Conservation (phyloP, 2,888 invertebrate species). For the Drosophila meridionalis region DNA sequence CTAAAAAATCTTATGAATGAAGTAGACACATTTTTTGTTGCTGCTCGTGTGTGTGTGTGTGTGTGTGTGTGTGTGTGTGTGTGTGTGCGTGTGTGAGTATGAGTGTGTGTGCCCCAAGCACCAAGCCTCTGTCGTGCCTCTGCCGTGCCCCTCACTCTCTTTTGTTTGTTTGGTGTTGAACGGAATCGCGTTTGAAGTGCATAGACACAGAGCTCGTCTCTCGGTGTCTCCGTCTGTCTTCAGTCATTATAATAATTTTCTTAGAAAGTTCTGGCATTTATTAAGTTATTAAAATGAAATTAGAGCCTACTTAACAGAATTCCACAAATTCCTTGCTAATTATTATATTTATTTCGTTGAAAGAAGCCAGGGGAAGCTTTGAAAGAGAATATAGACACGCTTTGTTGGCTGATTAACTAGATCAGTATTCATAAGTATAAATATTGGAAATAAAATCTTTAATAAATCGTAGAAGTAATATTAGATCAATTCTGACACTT, state of each 20-base stretch:
- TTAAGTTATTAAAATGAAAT: conserved; percentile 76
- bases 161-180: conserved; percentile 41
- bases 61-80: conserved; percentile 22
- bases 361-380: not conserved
- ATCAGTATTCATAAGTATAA: not conserved
- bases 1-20: conserved; percentile 81
- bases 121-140: not conserved
- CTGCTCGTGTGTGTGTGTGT: conserved; percentile 6
- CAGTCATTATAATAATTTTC: conserved; percentile 64
- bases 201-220: conserved; percentile 18
- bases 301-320: conserved; percentile 53
- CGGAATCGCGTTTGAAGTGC: conserved; percentile 62
- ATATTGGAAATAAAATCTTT: not conserved
- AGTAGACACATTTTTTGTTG: conserved; percentile 71
- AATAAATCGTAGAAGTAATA: not conserved
- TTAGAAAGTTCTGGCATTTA: conserved; percentile 63
- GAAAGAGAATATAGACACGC: too few species aligned
- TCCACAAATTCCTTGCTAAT: conserved; percentile 57
- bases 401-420: not conserved
- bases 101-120: not conserved
- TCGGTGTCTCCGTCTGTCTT: conserved; percentile 23
- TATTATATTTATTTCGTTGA: conserved; percentile 18
- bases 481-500: too few species aligned
- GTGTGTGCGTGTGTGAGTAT: conserved; percentile 19
- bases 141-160: not conserved